Evolutionary conservation across 92 coral and sea anemone genomes (phyloP).

Genomic region (Zoanthus gigantus): DNA sequence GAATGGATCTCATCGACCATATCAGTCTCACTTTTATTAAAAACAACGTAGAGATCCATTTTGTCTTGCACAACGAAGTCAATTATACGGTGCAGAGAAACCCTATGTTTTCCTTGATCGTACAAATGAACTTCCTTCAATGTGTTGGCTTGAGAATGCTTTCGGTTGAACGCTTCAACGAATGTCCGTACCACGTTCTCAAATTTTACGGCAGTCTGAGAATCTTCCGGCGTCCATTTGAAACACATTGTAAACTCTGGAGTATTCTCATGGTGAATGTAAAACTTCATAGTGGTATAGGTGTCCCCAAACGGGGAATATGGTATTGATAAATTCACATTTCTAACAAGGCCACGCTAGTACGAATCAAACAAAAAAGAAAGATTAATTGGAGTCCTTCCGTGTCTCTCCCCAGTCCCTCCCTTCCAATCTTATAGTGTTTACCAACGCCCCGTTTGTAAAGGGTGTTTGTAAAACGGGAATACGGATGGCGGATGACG

Average conservation of each 20-base stretch:
- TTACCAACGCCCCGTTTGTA: too few relatives aligned
- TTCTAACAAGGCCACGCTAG: too few relatives aligned
- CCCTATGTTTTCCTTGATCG: slow-evolving; percentile 29
- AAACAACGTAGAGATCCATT: slow-evolving; percentile 55
- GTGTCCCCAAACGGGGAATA: background rate
- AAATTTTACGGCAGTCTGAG: slow-evolving; percentile 33
- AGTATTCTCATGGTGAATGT: slow-evolving; percentile 57
- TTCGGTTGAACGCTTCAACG: slow-evolving; percentile 46
- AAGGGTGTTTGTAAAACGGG: too few relatives aligned
- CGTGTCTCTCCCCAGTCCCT: too few relatives aligned
- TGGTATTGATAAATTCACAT: too few relatives aligned
- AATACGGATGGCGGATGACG: too few relatives aligned
- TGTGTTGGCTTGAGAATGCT: slow-evolving; percentile 11
- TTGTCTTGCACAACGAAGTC: slow-evolving; percentile 50
- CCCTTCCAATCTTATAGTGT: too few relatives aligned
- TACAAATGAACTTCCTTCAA: slow-evolving; percentile 25
- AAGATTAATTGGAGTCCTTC: too few relatives aligned
- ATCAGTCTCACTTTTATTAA: background rate
- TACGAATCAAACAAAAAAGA: too few relatives aligned
- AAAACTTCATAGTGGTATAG: slow-evolving; percentile 53
- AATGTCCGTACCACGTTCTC: slow-evolving; percentile 39
- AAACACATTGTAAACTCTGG: slow-evolving; percentile 63
- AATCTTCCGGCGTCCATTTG: slow-evolving; percentile 43
- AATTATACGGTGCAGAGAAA: slow-evolving; percentile 34
- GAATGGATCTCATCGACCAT: slow-evolving; percentile 8